Percentiles rank a stretch among this genome's conserved stretches.
These are phyloP conservation scores for Enteromius unitaeniatus DNA, from an alignment of 2,797 vertebrate species.

Conservation along the genomic window DNA sequence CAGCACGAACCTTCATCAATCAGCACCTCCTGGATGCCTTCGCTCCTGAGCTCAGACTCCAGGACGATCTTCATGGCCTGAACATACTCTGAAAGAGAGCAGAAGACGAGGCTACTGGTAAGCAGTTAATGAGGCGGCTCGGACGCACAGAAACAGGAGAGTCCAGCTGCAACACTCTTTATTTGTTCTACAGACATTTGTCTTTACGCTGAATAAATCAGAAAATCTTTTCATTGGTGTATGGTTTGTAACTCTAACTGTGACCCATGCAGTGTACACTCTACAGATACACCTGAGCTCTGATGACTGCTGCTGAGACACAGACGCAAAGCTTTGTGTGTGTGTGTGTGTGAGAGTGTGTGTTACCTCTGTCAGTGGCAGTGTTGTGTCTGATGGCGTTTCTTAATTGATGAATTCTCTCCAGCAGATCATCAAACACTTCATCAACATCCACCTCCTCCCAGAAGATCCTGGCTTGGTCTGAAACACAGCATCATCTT, in stretches of 20 bases:
- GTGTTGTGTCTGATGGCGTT: conserved; percentile 81
- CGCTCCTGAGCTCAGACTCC: conserved; percentile 51
- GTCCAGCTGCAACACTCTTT: neutral
- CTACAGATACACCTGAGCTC: neutral
- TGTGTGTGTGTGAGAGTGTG: too few species aligned
- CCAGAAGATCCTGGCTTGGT: conserved; percentile 84
- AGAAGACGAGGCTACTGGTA: neutral
- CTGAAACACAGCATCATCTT: conserved; percentile 70
- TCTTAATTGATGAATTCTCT: conserved; percentile 78
- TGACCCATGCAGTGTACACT: neutral
- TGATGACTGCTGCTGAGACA: neutral
- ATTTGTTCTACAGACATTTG: neutral
- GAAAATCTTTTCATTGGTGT: neutral
- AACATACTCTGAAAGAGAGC: conserved; percentile 67
- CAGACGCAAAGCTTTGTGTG: neutral
- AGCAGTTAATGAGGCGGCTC: too few species aligned
- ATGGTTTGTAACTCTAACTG: neutral
- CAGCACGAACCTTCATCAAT: conserved; percentile 68
- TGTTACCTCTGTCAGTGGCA: conserved; percentile 86
- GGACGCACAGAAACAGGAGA: neutral
- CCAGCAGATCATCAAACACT: conserved; percentile 78
- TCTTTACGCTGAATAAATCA: neutral
- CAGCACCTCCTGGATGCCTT: conserved; percentile 70
- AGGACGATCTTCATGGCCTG: conserved; percentile 70
- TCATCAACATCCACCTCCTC: conserved; percentile 79